phyloP scores from a whole-genome alignment of 2,888 invertebrate species.

The Yponomeuta evonymella region DNA sequence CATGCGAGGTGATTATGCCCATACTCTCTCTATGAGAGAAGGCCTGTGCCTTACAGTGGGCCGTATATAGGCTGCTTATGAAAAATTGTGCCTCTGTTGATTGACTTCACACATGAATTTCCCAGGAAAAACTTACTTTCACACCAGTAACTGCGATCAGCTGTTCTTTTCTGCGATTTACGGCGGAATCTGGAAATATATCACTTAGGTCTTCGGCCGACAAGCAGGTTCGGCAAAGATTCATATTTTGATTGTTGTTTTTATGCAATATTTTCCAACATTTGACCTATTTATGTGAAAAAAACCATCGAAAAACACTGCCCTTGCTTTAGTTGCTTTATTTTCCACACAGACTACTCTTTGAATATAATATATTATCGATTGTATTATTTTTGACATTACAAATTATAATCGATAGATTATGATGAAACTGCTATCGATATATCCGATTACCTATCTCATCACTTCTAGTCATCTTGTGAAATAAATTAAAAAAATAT shows the following conservation, averaged over 20 bases:
- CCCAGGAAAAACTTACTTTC: not conserved
- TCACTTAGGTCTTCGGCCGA: conserved; percentile 6
- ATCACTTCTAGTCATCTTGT: not conserved
- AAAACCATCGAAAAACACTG: not conserved
- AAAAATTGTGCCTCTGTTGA: no score
- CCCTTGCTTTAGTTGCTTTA: not conserved
- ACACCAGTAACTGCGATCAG: not conserved
- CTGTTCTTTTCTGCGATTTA: not conserved
- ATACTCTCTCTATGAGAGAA: no score
- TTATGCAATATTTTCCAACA: not conserved
- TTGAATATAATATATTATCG: not conserved
- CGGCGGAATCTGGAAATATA: not conserved
- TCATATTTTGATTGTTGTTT: not conserved
- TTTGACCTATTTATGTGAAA: not conserved
- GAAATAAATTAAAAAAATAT: no score
- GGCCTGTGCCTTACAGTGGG: no score
- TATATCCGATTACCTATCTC: not conserved
- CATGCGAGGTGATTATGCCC: no score
- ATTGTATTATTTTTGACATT: not conserved
- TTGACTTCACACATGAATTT: no score
- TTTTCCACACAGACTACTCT: no score
- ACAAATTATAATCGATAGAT: not conserved
- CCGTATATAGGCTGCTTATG: no score
- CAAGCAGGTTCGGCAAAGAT: not conserved
- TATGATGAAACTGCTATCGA: not conserved